Conservation (phyloP, 1,140 invertebrate species). For the Pseudomyrmex flavicornis region DNA sequence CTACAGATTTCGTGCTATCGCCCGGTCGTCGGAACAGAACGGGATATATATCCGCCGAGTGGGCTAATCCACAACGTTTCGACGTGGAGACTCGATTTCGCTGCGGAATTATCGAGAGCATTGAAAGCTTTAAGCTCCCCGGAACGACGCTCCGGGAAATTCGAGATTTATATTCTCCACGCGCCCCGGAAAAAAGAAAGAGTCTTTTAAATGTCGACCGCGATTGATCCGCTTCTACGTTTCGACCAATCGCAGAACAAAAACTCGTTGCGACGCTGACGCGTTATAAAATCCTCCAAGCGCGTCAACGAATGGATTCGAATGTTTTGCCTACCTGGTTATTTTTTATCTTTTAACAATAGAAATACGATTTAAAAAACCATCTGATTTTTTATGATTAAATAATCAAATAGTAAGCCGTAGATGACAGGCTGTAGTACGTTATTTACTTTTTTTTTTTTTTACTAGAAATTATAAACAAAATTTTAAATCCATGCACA, state of each 20-base stretch:
- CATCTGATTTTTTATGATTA: background rate
- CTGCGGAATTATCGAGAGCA: constrained; percentile 69
- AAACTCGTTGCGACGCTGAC: constrained; percentile 6
- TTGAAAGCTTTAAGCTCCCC: constrained; percentile 68
- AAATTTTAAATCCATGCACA: no score
- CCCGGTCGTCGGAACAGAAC: constrained; percentile 42
- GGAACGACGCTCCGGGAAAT: constrained; percentile 58
- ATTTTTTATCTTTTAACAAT: background rate
- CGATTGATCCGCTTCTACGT: constrained; percentile 39
- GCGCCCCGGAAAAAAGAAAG: constrained; percentile 40
- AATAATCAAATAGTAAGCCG: constrained; percentile 7
- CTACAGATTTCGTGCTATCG: constrained; percentile 67
- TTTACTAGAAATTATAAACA: no score
- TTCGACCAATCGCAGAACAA: constrained; percentile 1
- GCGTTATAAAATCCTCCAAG: background rate
- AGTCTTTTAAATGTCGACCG: constrained; percentile 43
- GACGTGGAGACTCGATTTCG: constrained; percentile 72
- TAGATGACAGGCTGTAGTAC: background rate
- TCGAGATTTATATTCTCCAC: constrained; percentile 70
- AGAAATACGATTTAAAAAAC: background rate
- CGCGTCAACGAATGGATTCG: no score
- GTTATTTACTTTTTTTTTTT: background rate
- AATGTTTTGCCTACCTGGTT: background rate
- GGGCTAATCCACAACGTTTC: constrained; percentile 70
- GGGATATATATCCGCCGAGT: constrained; percentile 64